A percentile compares a stretch with the other conserved stretches of the same genome.
These are phyloP conservation scores for Epinephelus lanceolatus DNA, from an alignment of 2,113 vertebrate genomes.

Conservation along the genomic window DNA sequence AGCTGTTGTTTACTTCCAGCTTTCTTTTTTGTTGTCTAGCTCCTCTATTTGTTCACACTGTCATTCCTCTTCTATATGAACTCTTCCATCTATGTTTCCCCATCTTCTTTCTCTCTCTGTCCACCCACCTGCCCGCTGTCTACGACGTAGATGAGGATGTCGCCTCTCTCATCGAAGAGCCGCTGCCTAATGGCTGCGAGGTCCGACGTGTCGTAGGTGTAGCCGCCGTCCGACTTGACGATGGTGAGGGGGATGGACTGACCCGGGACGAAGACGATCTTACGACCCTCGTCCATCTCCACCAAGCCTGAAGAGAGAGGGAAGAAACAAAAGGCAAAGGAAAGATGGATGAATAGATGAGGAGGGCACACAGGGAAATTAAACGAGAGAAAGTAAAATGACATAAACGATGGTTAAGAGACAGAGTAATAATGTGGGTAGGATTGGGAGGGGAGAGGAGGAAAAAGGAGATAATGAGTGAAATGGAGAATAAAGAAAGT, in stretches of 20 bases:
- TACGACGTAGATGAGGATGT: conserved; percentile 94
- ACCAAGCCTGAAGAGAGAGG: conserved; percentile 84
- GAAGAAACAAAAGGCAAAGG: neutral
- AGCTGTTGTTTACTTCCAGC: neutral
- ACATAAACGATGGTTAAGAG: neutral
- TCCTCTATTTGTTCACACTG: neutral
- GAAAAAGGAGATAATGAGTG: neutral
- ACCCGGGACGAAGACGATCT: conserved; percentile 91
- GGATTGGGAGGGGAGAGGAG: neutral
- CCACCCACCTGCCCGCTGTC: conserved; percentile 93
- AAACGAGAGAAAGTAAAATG: neutral
- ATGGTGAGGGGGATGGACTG: conserved; percentile 92
- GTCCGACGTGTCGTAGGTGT: conserved; percentile 97
- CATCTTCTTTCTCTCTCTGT: neutral
- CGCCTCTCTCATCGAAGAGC: conserved; percentile 89
- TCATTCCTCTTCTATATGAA: neutral
- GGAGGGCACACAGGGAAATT: neutral
- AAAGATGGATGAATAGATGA: neutral
- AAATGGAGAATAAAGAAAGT: neutral
- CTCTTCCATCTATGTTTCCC: too few species aligned
- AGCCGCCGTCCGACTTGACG: conserved; percentile 96
- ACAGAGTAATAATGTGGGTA: neutral
- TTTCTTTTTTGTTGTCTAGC: neutral
- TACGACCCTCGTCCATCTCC: conserved; percentile 93
- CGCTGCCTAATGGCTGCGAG: conserved; percentile 92